Conservation (phyloP, 2,113 vertebrate genomes). For the Colius striatus region DNA sequence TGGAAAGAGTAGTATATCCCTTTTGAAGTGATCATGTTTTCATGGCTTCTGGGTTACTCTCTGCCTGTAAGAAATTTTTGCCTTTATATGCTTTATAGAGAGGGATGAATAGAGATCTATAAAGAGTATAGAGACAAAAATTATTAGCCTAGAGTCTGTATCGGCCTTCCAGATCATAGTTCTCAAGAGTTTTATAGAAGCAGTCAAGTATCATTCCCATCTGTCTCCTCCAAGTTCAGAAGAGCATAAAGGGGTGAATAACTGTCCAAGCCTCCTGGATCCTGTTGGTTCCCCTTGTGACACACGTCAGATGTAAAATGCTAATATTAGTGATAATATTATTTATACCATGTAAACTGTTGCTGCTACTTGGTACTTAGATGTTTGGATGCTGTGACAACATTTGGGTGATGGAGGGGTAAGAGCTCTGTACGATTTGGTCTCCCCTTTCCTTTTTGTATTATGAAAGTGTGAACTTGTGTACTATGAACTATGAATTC, state of each 20-base stretch:
- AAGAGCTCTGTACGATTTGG: neutral
- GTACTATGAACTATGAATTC: neutral
- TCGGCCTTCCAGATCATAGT: neutral
- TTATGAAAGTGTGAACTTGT: neutral
- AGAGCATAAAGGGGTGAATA: neutral
- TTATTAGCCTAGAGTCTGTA: neutral
- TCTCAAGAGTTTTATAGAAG: neutral
- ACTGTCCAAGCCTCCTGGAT: neutral
- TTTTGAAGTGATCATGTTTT: neutral
- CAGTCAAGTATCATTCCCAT: neutral
- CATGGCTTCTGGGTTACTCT: neutral
- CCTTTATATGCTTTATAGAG: neutral
- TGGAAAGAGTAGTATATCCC: neutral
- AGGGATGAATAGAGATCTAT: neutral
- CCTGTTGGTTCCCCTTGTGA: neutral
- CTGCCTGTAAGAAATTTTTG: neutral
- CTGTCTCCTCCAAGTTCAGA: neutral
- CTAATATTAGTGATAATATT: neutral
- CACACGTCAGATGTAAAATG: neutral
- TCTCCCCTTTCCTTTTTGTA: neutral
- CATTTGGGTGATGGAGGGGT: neutral
- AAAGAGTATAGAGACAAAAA: neutral
- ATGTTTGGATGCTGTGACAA: neutral
- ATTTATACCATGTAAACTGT: neutral
- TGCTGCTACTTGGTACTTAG: neutral